Base-by-base conservation (phyloP, 2,888 invertebrate species). In the Hanleya hanleyi region DNA sequence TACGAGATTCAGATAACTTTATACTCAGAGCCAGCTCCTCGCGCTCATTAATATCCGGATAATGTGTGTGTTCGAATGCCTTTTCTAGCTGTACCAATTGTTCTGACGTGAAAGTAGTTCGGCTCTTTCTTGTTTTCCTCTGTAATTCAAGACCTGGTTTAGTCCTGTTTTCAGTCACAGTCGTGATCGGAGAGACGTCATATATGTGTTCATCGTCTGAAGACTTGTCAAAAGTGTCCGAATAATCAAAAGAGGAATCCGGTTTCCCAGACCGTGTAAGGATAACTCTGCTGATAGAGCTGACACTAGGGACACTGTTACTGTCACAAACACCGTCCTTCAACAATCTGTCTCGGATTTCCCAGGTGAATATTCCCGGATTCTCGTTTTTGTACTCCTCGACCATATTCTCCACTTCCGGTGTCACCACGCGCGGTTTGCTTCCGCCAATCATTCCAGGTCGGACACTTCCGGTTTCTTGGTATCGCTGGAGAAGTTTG, bases 281-380 rank as follows among this genome's bases (percentile, higher is more conserved):
- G 85, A 98, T 93, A 70, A 97, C 93, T 83, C 98, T 94, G 90
- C 96, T 97, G 91, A 98, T 98, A 80, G 97, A 97, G 90, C 96
- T 96, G 84, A 97, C 96, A 75, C 97, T 97, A 32, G 98, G 98
- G 0, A 96, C 97, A 69, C 94, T 94, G 89, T 94, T 94, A 90
- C 95, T 94, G 92, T 97, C 97, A 91, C 96, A 96, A 82, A 97
- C 93, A 74, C 96, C 96, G 82, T 96, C 95, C 93, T 94, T 94
- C 79, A 94, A 93, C 78, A 87, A 79, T 92, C 95, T 94, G 91
- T 97, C 97, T 84, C 97, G 93, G 88, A 98, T 97, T 91, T 98
- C 98, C 96, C 97, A 97, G 89, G 96, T 96, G 91, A 96, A 97
- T 88, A 97, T 96, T 79, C 96, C 95, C 49, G 97, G 97, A 92